These are phyloP conservation scores for Dysdera silvatica DNA, from an alignment of 1,140 invertebrate species.

Conservation along the genomic window DNA sequence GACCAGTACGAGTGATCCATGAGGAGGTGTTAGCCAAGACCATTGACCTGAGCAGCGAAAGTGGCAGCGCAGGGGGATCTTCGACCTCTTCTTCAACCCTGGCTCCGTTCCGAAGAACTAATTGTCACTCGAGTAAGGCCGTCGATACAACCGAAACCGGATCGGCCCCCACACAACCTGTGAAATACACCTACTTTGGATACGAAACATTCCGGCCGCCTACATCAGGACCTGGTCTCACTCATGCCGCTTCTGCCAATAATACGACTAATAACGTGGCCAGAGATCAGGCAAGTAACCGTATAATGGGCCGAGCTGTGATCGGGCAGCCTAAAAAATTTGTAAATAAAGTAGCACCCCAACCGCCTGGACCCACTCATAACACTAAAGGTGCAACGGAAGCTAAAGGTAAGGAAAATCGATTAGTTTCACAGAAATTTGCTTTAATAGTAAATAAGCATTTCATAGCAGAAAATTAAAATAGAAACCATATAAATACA, in stretches of 20 bases:
- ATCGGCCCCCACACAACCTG: background rate
- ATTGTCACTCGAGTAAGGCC: too few species aligned
- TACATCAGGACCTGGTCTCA: background rate
- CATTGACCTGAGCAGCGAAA: constrained; percentile 29
- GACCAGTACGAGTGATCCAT: too few species aligned
- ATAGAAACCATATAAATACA: too few species aligned
- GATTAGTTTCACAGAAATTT: too few species aligned
- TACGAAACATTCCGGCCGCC: constrained; percentile 23
- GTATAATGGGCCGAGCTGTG: background rate
- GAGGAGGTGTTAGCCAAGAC: constrained; percentile 20
- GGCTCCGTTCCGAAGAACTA: too few species aligned
- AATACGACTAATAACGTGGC: too few species aligned
- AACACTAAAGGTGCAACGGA: constrained; percentile 4
- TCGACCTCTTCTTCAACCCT: constrained; percentile 3
- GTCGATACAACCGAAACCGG: background rate
- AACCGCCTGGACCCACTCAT: background rate
- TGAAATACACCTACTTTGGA: constrained; percentile 28
- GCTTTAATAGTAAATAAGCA: too few species aligned
- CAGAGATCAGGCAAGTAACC: background rate
- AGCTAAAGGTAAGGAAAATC: background rate
- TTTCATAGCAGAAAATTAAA: too few species aligned
- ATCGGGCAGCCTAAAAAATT: background rate
- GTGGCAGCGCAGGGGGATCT: background rate
- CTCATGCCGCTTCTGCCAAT: too few species aligned
- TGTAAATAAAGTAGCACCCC: background rate